phyloP scores from a whole-genome alignment of 2,113 vertebrate species.

The Sphyrna mokarran region DNA sequence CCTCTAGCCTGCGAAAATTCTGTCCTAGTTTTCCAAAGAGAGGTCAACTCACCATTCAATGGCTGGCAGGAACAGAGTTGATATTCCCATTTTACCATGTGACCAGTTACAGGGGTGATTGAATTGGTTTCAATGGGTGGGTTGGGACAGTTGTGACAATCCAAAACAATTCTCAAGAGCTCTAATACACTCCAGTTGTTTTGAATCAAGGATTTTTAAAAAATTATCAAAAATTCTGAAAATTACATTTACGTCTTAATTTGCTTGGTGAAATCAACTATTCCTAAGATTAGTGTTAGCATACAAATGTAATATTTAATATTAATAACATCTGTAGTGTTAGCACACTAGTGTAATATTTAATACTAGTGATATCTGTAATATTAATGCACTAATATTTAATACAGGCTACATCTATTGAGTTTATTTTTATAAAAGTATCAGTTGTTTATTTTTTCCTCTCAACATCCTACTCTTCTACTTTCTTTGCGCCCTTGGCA shows the following conservation, averaged over 20 bases:
- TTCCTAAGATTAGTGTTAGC: too few species aligned
- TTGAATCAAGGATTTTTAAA: background rate
- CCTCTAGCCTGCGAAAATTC: too few species aligned
- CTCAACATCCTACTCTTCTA: too few species aligned
- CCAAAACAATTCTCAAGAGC: background rate
- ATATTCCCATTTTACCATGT: background rate
- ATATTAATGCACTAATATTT: background rate
- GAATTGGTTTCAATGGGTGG: background rate
- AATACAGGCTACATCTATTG: background rate
- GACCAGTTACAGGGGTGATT: background rate
- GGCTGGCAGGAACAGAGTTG: too few species aligned
- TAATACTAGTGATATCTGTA: background rate
- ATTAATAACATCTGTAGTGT: too few species aligned
- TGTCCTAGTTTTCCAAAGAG: background rate
- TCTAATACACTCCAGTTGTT: background rate
- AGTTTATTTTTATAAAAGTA: too few species aligned
- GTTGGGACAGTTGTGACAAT: background rate
- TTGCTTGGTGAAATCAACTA: too few species aligned
- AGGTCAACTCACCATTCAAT: background rate
- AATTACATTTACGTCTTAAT: too few species aligned
- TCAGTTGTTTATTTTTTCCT: too few species aligned
- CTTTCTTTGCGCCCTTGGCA: too few species aligned
- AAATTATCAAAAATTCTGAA: background rate
- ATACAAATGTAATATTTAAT: too few species aligned
- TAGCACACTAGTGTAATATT: too few species aligned